phyloP scores from a whole-genome alignment of 2,113 vertebrate genomes.

The Pionites leucogaster region DNA sequence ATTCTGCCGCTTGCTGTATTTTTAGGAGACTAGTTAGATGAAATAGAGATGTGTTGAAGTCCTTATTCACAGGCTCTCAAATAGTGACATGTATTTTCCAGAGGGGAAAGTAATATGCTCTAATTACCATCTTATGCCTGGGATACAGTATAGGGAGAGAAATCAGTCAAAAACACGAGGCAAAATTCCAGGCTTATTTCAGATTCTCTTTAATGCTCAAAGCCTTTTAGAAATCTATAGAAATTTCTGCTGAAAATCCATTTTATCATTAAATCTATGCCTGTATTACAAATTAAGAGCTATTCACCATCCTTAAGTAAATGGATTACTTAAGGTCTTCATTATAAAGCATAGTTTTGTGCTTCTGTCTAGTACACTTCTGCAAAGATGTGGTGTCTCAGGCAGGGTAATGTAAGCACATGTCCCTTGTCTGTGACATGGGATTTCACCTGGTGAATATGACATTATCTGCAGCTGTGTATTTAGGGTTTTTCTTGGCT shows the following conservation, averaged over 20 bases:
- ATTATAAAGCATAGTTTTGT: background rate
- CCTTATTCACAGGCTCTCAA: background rate
- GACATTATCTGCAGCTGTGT: background rate
- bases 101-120: background rate
- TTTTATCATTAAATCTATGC: background rate
- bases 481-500: background rate
- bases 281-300: background rate
- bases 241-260: background rate
- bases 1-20: background rate
- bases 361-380: background rate
- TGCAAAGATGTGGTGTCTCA: background rate
- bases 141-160: background rate
- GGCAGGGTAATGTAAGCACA: background rate
- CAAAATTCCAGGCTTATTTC: background rate
- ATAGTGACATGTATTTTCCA: background rate
- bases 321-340: background rate
- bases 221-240: slow-evolving; percentile 32
- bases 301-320: background rate
- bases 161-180: background rate
- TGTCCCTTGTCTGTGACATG: background rate
- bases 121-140: background rate
- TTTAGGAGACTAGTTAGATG: background rate
- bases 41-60: background rate
- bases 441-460: background rate
- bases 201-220: slow-evolving; percentile 10